These are phyloP conservation scores for Ornithoptera priamus DNA, from an alignment of 2,888 invertebrate genomes.

Conservation along the genomic window DNA sequence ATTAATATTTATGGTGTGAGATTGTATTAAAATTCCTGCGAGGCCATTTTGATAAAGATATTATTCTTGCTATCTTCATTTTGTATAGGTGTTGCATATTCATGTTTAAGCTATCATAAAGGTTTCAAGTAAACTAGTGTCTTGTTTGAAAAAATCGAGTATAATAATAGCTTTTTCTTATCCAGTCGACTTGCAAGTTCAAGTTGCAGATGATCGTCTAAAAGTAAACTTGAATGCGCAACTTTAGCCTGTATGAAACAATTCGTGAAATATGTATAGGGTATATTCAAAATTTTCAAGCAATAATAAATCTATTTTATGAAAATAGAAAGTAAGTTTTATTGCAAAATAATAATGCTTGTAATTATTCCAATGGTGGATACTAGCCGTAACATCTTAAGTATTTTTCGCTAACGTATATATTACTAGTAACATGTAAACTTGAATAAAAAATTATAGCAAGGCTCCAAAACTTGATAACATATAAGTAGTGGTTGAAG, in stretches of 20 bases:
- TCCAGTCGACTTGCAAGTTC: conserved; percentile 27
- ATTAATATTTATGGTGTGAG: not conserved
- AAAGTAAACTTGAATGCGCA: conserved; percentile 36
- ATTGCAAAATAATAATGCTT: not conserved
- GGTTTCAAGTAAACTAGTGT: conserved; percentile 9
- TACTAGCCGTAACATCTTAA: not conserved
- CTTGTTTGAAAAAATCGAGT: conserved; percentile 6
- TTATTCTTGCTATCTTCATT: conserved; percentile 1
- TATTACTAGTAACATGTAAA: not conserved
- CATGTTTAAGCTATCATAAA: conserved; percentile 13
- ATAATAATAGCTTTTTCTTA: conserved; percentile 22
- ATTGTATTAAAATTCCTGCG: conserved; percentile 1
- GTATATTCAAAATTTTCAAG: conserved; percentile 7
- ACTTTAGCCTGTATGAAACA: conserved; percentile 34
- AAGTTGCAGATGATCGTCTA: conserved; percentile 32
- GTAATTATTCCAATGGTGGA: not conserved
- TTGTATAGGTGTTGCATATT: conserved; percentile 22
- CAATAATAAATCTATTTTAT: conserved; percentile 13
- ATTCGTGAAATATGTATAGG: conserved; percentile 28
- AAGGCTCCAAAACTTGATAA: not conserved
- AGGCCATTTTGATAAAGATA: conserved; percentile 11
- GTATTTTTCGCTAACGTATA: not conserved
- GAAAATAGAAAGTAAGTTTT: not conserved
- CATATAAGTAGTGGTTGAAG: not conserved
- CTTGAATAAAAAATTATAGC: not conserved